phyloP scores from a whole-genome alignment of 2,888 invertebrate genomes.

The Dasypogon diadema region DNA sequence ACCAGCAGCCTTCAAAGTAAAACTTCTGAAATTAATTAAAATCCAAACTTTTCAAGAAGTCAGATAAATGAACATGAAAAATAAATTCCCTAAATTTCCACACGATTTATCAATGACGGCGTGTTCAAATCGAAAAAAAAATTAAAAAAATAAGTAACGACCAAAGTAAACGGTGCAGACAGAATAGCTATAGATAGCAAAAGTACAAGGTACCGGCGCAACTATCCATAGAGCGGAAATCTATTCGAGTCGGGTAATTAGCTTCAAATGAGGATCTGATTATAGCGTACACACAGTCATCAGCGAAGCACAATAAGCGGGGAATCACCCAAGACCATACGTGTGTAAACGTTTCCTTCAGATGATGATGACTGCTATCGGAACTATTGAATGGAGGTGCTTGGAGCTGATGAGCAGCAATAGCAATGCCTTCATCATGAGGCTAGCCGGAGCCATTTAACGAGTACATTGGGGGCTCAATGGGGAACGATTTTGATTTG shows the following conservation, averaged over 20 bases:
- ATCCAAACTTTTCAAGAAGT: background rate
- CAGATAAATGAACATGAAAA: slow-evolving; percentile 8
- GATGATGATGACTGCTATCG: background rate
- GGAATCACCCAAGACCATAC: background rate
- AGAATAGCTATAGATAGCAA: background rate
- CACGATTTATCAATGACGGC: slow-evolving; percentile 53
- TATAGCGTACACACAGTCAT: slow-evolving; percentile 40
- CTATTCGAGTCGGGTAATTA: slow-evolving; percentile 56
- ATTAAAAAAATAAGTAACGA: background rate
- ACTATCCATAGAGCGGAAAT: slow-evolving; percentile 50
- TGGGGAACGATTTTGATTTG: slow-evolving; percentile 7
- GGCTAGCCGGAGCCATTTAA: background rate
- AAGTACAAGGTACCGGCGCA: background rate
- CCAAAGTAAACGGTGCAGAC: background rate
- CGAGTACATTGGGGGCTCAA: background rate
- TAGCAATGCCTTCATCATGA: background rate
- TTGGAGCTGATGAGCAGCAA: background rate
- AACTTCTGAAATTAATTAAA: background rate
- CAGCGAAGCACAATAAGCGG: slow-evolving; percentile 14
- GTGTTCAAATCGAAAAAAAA: background rate
- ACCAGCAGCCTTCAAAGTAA: too few relatives aligned
- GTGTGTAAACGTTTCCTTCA: background rate
- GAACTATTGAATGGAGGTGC: slow-evolving; percentile 3
- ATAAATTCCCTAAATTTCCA: slow-evolving; percentile 50
- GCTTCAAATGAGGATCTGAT: slow-evolving; percentile 56